Evolutionary conservation across 1,140 invertebrate species (phyloP).

Genomic region (Polyergus mexicanus): DNA sequence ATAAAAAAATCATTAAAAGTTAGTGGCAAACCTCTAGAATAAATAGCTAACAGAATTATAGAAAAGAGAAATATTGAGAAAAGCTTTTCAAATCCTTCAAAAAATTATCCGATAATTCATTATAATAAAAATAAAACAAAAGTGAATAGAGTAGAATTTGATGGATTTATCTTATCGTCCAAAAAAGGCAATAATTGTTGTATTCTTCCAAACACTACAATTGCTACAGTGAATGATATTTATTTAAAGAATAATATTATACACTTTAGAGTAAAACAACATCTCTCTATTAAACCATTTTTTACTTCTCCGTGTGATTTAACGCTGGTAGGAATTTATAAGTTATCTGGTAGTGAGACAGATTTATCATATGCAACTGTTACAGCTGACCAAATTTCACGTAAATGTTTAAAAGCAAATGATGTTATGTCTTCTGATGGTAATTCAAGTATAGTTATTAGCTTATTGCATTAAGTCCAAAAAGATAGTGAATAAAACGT

Average conservation of each 20-base stretch:
- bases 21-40: conserved; percentile 1
- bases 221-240: conserved; percentile 7
- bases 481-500: background rate
- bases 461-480: background rate
- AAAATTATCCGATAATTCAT: conserved; percentile 13
- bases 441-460: conserved; percentile 29
- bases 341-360: background rate
- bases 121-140: too few relatives aligned
- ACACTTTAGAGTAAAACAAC: background rate
- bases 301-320: background rate
- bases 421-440: conserved; percentile 29
- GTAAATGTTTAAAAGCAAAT: conserved; percentile 15
- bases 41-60: conserved; percentile 18
- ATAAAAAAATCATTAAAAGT: conserved; percentile 3
- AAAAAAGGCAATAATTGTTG: too few relatives aligned
- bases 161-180: too few relatives aligned
- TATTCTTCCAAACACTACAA: background rate
- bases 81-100: background rate
- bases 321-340: background rate
- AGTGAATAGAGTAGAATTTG: too few relatives aligned
- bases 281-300: background rate
- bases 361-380: background rate
- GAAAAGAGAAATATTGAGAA: background rate
- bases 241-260: background rate
- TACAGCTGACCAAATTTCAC: background rate